A percentile compares a stretch with the other conserved stretches of the same genome.
Evolutionary conservation across 1,140 invertebrate genomes (phyloP).

Genomic region (Trichonephila inaurata): DNA sequence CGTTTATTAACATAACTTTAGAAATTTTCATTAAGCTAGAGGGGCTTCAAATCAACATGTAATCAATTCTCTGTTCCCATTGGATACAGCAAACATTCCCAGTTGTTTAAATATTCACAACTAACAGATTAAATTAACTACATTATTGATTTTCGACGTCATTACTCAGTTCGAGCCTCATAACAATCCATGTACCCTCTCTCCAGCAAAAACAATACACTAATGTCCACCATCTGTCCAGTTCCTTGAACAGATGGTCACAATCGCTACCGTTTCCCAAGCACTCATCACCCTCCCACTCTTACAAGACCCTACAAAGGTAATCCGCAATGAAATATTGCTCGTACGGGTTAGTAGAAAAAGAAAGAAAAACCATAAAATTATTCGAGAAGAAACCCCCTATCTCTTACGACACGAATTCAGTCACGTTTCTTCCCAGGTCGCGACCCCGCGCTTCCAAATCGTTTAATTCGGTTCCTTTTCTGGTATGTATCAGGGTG

Average conservation of each 20-base stretch:
- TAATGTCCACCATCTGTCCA: background rate
- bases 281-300: background rate
- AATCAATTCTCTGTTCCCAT: too few relatives aligned
- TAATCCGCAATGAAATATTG: background rate
- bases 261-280: background rate
- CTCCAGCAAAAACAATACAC: background rate
- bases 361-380: conserved; percentile 7
- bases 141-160: too few relatives aligned
- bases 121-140: too few relatives aligned
- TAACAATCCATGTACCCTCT: background rate
- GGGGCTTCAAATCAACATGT: too few relatives aligned
- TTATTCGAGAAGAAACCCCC: conserved; percentile 3
- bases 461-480: conserved; percentile 17
- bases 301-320: background rate
- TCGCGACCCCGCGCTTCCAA: background rate
- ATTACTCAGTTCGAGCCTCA: too few relatives aligned
- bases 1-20: too few relatives aligned
- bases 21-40: too few relatives aligned
- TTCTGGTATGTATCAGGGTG: background rate
- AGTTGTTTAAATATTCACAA: too few relatives aligned
- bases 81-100: too few relatives aligned
- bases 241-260: background rate
- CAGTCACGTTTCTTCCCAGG: conserved; percentile 10
- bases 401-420: conserved; percentile 17
- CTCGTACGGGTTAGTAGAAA: background rate